These are phyloP conservation scores for Parnassius smintheus DNA, from an alignment of 2,888 invertebrate genomes.

Conservation along the genomic window DNA sequence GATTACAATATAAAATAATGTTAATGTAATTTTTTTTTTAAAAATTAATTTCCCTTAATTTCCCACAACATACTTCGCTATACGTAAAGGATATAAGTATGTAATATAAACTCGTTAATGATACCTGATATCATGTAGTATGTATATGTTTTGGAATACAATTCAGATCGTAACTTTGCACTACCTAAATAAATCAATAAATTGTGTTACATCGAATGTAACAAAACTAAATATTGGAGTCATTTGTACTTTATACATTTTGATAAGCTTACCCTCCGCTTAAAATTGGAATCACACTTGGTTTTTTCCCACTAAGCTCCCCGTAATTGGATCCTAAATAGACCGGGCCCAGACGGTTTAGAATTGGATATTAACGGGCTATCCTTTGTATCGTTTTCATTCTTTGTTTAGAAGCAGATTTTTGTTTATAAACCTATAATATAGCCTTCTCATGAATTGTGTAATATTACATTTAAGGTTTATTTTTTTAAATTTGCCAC, in stretches of 20 bases:
- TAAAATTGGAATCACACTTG: slow-evolving; percentile 43
- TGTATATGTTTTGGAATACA: too few species aligned
- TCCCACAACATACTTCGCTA: too few species aligned
- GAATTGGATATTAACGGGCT: slow-evolving; percentile 40
- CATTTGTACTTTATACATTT: not conserved
- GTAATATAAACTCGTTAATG: too few species aligned
- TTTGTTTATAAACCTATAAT: slow-evolving; percentile 6
- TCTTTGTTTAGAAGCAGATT: slow-evolving; percentile 38
- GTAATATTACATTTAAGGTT: slow-evolving; percentile 17
- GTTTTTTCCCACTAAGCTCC: slow-evolving; percentile 76
- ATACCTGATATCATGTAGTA: too few species aligned
- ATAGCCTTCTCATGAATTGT: slow-evolving; percentile 7
- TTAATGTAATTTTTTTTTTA: too few species aligned
- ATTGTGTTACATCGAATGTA: too few species aligned
- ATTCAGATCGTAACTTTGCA: too few species aligned
- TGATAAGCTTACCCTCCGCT: not conserved
- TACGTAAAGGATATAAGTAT: too few species aligned
- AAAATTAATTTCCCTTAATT: too few species aligned
- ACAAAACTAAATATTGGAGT: too few species aligned
- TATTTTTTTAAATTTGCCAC: slow-evolving; percentile 8
- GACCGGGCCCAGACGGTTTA: slow-evolving; percentile 62
- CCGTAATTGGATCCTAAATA: slow-evolving; percentile 80
- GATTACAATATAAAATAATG: too few species aligned
- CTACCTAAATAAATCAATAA: too few species aligned
- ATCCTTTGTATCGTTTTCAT: slow-evolving; percentile 32